Percentiles rank a stretch among this genome's conserved stretches.
Conservation (phyloP, 2,797 vertebrate genomes). For the Pseudochirops cupreus region DNA sequence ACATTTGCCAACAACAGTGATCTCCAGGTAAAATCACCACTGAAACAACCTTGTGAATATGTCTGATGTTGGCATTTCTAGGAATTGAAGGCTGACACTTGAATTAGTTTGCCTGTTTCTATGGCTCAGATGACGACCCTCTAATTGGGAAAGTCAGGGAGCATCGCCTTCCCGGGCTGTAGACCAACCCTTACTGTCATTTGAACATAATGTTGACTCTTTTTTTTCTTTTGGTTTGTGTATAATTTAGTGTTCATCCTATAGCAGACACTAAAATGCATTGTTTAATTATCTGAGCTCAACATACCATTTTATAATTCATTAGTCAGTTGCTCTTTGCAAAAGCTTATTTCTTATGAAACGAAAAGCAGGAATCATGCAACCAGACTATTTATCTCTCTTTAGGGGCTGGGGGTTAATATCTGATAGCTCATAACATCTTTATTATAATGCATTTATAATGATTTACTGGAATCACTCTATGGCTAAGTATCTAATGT, state of each 20-base stretch:
- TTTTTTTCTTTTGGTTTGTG: constrained; percentile 65
- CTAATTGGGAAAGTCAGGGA: constrained; percentile 64
- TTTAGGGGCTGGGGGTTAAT: constrained; percentile 87
- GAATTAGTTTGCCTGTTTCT: constrained; percentile 51
- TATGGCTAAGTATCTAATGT: constrained; percentile 87
- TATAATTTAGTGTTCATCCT: constrained; percentile 79
- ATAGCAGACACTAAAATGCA: constrained; percentile 70
- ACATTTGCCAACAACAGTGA: constrained; percentile 17
- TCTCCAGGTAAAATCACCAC: constrained; percentile 53
- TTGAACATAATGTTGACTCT: constrained; percentile 38
- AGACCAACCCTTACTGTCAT: constrained; percentile 50
- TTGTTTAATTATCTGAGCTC: constrained; percentile 82
- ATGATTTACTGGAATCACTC: constrained; percentile 89
- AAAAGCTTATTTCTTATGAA: constrained; percentile 80
- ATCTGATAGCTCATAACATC: constrained; percentile 87
- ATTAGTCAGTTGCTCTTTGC: constrained; percentile 81
- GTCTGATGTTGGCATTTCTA: constrained; percentile 69
- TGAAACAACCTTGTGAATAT: constrained; percentile 67
- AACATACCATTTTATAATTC: constrained; percentile 80
- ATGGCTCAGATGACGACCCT: constrained; percentile 28
- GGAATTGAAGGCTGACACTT: constrained; percentile 47
- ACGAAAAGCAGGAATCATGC: constrained; percentile 80
- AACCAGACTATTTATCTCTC: constrained; percentile 84
- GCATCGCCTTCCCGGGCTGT: constrained; percentile 58
- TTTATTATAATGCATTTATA: constrained; percentile 91